Evolutionary conservation across 2,888 invertebrate species (phyloP), one percentile per base, ranked within the genome.

Genomic region (Agriopis leucophaearia): DNA sequence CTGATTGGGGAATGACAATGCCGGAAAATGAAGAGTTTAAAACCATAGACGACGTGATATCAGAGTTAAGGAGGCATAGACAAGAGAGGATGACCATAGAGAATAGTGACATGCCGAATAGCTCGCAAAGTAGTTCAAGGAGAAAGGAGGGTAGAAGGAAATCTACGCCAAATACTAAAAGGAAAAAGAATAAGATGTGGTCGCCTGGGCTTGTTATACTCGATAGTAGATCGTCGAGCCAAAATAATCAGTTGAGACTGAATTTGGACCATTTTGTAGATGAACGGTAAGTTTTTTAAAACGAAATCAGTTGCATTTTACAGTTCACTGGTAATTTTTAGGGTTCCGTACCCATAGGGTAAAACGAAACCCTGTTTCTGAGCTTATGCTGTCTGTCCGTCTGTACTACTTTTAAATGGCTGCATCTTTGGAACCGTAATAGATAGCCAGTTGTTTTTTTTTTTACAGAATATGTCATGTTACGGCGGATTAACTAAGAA

Each of bases 221-320:
- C 68, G 93, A 93, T 62, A 93, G 88, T 63, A 72, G 92, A 55
- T 80, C 90, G 18, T 86, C 87, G 67, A 84, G 73, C 45, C 89
- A 87, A 71, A 88, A 77, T 70, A 67, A 59, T 18, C 89, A 92
- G 6, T 76, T 94, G 70, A 88, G 87, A 72, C 78, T 94, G 76
- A 92, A 94, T 79, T 85, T 94, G 82, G 94, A 94, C 69, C 93
- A 91, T 80, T 89, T 91, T 75, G 92, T 94, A 66, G 93, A 94
- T 74, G 92, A 91, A 63, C 88, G 91, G 94, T 94, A 58, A 87
- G 61, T 63, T 45, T 60, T 66, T 52, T 13, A 15, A 0, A 42
- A 92, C 15, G 0, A 13, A 10, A 27, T 51, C 3, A 9, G 9
- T 16, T 48, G 16, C 15, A 8, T 27, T 27, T 27, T 27, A 5